A percentile compares a stretch with the other conserved stretches of the same genome.
These are phyloP conservation scores for Epizoanthus ramosus DNA, from an alignment of 92 coral and sea anemone genomes.

Conservation along the genomic window DNA sequence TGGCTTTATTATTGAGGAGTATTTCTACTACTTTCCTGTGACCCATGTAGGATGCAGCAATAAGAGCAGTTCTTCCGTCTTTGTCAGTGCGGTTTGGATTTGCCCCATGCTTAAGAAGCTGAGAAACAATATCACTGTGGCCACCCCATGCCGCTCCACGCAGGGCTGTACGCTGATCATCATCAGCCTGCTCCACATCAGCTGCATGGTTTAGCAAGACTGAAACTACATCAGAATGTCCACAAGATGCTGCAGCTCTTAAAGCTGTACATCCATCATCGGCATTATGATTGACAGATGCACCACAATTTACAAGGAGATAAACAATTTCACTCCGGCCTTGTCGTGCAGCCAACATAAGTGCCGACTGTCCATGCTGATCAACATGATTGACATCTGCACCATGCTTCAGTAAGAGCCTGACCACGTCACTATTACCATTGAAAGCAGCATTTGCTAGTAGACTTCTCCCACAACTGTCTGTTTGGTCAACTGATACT, in stretches of 20 bases:
- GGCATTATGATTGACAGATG: slow-evolving; percentile 80
- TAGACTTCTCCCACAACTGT: slow-evolving; percentile 86
- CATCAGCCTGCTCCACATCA: slow-evolving; percentile 88
- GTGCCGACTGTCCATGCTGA: slow-evolving; percentile 89
- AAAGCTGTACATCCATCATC: slow-evolving; percentile 95
- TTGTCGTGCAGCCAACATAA: slow-evolving; percentile 90
- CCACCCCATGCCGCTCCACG: slow-evolving; percentile 99
- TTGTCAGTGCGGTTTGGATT: slow-evolving; percentile 88
- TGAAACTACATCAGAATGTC: slow-evolving; percentile 94
- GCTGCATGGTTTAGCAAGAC: slow-evolving; percentile 88
- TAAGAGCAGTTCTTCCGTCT: slow-evolving; percentile 96
- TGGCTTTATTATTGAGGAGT: slow-evolving; percentile 84
- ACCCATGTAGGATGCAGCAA: slow-evolving; percentile 98
- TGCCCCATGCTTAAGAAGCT: slow-evolving; percentile 91
- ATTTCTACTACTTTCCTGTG: slow-evolving; percentile 83
- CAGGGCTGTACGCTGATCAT: slow-evolving; percentile 91
- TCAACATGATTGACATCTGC: slow-evolving; percentile 94
- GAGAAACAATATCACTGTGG: slow-evolving; percentile 83
- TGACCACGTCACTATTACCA: slow-evolving; percentile 84
- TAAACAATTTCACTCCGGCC: slow-evolving; percentile 93
- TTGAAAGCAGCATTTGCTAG: slow-evolving; percentile 89
- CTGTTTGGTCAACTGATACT: slow-evolving; percentile 79
- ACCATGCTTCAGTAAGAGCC: slow-evolving; percentile 89
- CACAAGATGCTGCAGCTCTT: slow-evolving; percentile 93
- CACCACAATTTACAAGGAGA: slow-evolving; percentile 97